A percentile compares a stretch with the other conserved stretches of the same genome.
Evolutionary conservation across 2,113 vertebrate genomes (phyloP).

Genomic region (Amia ocellicauda): DNA sequence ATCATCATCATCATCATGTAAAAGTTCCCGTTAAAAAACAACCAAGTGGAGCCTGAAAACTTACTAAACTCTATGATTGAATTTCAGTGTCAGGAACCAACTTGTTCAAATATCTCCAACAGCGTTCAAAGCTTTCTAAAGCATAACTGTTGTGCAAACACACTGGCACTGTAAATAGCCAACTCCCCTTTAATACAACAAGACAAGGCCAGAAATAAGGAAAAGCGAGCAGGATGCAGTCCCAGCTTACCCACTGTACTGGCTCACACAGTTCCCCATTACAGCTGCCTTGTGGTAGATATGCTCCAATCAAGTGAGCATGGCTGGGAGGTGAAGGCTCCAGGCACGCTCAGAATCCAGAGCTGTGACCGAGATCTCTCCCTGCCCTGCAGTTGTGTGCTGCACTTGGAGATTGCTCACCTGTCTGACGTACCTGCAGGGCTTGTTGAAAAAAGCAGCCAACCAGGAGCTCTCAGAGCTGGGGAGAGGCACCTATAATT

Average conservation of each 20-base stretch:
- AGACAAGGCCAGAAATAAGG: constrained; percentile 25
- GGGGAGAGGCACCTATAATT: constrained; percentile 36
- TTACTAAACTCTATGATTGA: not conserved
- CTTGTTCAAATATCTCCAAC: constrained; percentile 42
- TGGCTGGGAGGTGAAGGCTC: constrained; percentile 54
- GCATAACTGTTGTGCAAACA: not conserved
- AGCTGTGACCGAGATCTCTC: not conserved
- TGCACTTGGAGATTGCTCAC: constrained; percentile 48
- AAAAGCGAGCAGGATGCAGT: constrained; percentile 24
- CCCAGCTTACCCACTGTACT: constrained; percentile 81
- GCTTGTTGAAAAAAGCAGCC: constrained; percentile 45
- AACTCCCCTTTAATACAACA: constrained; percentile 27
- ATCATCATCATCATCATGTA: no score
- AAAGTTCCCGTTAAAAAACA: constrained; percentile 27
- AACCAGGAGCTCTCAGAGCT: constrained; percentile 39
- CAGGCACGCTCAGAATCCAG: constrained; percentile 11
- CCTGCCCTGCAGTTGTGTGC: no score
- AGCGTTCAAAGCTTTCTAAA: not conserved
- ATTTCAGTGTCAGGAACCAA: constrained; percentile 51
- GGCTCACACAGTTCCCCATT: constrained; percentile 92
- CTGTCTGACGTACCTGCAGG: constrained; percentile 69
- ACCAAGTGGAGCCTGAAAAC: constrained; percentile 41
- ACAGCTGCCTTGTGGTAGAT: constrained; percentile 60
- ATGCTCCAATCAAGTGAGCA: constrained; percentile 66
- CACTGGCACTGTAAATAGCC: not conserved